Conservation (phyloP, 2,113 vertebrate genomes). For the Acrocephalus kingi region DNA sequence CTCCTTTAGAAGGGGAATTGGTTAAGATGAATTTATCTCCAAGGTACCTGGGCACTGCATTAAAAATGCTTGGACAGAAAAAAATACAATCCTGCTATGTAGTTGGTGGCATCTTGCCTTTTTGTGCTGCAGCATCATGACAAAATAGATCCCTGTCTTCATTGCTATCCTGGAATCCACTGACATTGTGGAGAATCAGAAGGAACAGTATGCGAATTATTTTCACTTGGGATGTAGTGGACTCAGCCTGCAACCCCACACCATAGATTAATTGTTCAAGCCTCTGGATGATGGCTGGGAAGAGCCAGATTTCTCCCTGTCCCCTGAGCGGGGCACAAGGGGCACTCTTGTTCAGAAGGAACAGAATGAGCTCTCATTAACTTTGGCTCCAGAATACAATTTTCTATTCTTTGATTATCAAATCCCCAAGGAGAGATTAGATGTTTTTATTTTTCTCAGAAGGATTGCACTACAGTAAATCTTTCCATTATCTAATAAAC, state of each 20-base stretch:
- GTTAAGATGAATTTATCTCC: not conserved
- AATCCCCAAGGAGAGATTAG: conserved; percentile 6
- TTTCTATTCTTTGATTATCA: conserved; percentile 48
- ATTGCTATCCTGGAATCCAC: not conserved
- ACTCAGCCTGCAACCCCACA: not conserved
- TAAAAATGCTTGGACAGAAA: not conserved
- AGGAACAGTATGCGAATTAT: not conserved
- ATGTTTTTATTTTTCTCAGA: conserved; percentile 44
- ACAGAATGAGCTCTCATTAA: conserved; percentile 9
- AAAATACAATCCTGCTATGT: not conserved
- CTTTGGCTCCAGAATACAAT: conserved; percentile 29
- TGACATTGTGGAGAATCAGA: not conserved
- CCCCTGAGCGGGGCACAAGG: not conserved
- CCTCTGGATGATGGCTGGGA: not conserved
- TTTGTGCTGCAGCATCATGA: not conserved
- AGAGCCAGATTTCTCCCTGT: not conserved
- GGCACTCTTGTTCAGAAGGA: not conserved
- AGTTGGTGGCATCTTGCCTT: not conserved
- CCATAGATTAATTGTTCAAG: not conserved
- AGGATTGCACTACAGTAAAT: conserved; percentile 25
- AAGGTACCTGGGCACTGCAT: not conserved
- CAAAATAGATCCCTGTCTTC: not conserved
- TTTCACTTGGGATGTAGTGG: not conserved
- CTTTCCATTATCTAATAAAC: conserved; percentile 55
- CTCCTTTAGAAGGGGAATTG: not conserved